These are phyloP conservation scores for Colostygia pectinataria DNA, from an alignment of 2,888 invertebrate genomes.

Conservation along the genomic window DNA sequence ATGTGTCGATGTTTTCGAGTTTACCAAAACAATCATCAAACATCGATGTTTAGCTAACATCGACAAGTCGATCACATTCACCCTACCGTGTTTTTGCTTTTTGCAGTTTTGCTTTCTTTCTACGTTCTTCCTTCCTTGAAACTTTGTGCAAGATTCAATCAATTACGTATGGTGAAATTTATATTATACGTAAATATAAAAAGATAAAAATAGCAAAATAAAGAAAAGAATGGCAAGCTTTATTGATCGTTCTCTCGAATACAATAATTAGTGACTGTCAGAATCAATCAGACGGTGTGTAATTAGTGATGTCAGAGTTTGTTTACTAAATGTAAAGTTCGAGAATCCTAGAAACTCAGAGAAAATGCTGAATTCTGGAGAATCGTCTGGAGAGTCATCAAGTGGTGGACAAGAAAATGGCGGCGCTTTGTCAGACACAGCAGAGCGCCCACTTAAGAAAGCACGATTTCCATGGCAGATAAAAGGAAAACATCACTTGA, in stretches of 20 bases:
- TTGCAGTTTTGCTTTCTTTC: too few relatives aligned
- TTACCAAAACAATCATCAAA: too few relatives aligned
- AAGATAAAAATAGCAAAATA: background rate
- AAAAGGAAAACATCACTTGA: slow-evolving; percentile 85
- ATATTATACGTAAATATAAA: too few relatives aligned
- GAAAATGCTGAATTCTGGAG: slow-evolving; percentile 64
- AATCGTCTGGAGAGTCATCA: slow-evolving; percentile 71
- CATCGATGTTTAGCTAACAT: too few relatives aligned
- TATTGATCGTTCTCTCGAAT: background rate
- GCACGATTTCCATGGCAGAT: slow-evolving; percentile 87
- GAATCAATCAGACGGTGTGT: slow-evolving; percentile 53
- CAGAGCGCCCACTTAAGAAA: slow-evolving; percentile 85
- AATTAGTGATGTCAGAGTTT: slow-evolving; percentile 79
- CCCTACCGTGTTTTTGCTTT: too few relatives aligned
- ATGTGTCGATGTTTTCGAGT: too few relatives aligned
- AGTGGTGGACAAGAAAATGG: slow-evolving; percentile 79
- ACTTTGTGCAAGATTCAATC: too few relatives aligned
- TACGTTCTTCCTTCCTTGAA: too few relatives aligned
- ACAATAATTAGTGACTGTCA: background rate
- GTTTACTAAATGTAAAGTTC: slow-evolving; percentile 66
- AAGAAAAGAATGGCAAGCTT: background rate
- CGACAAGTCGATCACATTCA: too few relatives aligned
- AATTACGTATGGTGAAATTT: too few relatives aligned
- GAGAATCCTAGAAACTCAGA: slow-evolving; percentile 30
- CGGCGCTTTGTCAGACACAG: slow-evolving; percentile 70